Percentiles rank a stretch among this genome's conserved stretches.
phyloP scores from a whole-genome alignment of 2,797 vertebrate genomes.

The Typhlichthys eigenmanni region DNA sequence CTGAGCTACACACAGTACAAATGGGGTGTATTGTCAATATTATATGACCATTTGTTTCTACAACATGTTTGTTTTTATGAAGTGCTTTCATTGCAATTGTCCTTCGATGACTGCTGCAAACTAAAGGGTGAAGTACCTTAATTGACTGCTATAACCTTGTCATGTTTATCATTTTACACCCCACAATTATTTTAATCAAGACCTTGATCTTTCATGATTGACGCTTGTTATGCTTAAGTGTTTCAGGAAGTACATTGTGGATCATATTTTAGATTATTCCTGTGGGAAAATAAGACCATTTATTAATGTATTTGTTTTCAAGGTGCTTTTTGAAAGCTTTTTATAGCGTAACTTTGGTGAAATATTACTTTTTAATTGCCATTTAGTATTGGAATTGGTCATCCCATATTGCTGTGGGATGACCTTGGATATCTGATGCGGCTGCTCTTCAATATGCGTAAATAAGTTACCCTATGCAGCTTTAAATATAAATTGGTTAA shows the following conservation, averaged over 20 bases:
- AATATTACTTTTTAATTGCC: too few relatives aligned
- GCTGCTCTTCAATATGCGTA: too few relatives aligned
- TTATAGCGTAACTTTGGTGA: too few relatives aligned
- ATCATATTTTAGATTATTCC: too few relatives aligned
- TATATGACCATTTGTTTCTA: slow-evolving; percentile 24
- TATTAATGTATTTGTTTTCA: slow-evolving; percentile 17
- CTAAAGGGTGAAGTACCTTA: slow-evolving; percentile 33
- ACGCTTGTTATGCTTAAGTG: slow-evolving; percentile 13
- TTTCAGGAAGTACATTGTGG: not conserved
- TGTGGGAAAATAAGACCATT: not conserved
- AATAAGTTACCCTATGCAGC: too few relatives aligned
- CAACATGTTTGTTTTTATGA: slow-evolving; percentile 26
- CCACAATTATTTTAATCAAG: slow-evolving; percentile 27
- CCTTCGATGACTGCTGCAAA: slow-evolving; percentile 14
- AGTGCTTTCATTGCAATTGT: slow-evolving; percentile 14
- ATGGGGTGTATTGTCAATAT: slow-evolving; percentile 19
- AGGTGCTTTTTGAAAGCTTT: slow-evolving; percentile 50
- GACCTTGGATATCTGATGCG: too few relatives aligned
- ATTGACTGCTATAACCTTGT: slow-evolving; percentile 28
- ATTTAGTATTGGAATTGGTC: too few relatives aligned
- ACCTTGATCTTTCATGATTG: slow-evolving; percentile 7
- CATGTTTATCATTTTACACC: slow-evolving; percentile 26
- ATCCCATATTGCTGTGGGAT: too few relatives aligned
- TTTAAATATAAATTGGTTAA: slow-evolving; percentile 17
- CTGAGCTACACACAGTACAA: slow-evolving; percentile 22